phyloP scores from a whole-genome alignment of 2,888 invertebrate species.

The Mantis religiosa region DNA sequence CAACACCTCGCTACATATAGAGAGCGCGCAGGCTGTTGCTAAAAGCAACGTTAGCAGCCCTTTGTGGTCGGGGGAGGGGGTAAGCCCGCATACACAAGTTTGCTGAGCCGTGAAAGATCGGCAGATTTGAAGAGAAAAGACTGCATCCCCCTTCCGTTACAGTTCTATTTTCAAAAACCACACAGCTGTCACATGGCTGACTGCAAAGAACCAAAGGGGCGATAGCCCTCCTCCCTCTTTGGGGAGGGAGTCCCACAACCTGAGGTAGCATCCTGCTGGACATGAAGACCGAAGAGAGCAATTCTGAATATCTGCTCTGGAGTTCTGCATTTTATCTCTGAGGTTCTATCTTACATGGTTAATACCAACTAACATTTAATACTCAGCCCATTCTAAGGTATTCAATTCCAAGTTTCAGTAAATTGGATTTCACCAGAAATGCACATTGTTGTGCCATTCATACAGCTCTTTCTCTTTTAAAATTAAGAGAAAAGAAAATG shows the following conservation, averaged over 20 bases:
- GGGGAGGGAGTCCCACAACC: background rate
- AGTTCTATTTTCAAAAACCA: conserved; percentile 13
- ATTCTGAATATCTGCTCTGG: no score
- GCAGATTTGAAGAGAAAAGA: conserved; percentile 5
- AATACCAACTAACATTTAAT: no score
- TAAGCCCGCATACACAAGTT: background rate
- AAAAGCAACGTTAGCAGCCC: background rate
- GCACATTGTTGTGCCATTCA: no score
- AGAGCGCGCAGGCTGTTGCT: background rate
- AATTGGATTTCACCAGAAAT: no score
- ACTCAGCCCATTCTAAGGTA: no score
- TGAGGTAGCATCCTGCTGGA: background rate
- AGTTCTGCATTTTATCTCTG: no score
- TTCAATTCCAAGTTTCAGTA: no score
- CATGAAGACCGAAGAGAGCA: background rate
- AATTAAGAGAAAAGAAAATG: no score
- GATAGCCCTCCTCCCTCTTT: background rate
- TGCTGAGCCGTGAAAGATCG: conserved; percentile 2
- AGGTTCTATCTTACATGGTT: no score
- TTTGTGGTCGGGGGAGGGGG: background rate
- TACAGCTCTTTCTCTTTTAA: no score
- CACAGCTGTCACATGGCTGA: conserved; percentile 10
- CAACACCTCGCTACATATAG: background rate
- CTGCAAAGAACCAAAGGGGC: background rate
- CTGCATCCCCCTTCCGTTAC: background rate